Evolutionary conservation across 2,113 vertebrate genomes (phyloP).

Genomic region (Turnix velox): DNA sequence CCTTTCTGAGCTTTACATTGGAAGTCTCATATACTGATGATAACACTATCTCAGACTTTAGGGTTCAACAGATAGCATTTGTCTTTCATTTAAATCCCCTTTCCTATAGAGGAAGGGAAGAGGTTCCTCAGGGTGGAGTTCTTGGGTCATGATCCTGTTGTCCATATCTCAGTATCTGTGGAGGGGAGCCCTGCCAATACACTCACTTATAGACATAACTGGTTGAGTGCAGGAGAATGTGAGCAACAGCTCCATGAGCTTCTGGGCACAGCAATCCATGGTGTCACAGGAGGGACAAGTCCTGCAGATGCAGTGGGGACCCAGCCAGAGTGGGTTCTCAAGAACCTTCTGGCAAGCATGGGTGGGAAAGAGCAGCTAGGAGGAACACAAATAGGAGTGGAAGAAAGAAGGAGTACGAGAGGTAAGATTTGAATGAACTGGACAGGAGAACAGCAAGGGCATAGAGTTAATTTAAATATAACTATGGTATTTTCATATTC

Average conservation of each 20-base stretch:
- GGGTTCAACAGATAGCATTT: background rate
- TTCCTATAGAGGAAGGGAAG: background rate
- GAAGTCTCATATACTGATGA: background rate
- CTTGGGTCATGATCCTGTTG: background rate
- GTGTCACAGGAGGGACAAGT: background rate
- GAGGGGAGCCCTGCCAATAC: background rate
- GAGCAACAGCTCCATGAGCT: background rate
- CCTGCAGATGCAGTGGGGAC: too few relatives aligned
- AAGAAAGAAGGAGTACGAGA: too few relatives aligned
- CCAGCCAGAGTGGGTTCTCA: background rate
- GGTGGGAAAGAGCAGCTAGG: background rate
- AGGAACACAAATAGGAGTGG: too few relatives aligned
- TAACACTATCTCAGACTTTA: background rate
- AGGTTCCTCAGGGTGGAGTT: background rate
- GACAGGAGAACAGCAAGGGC: background rate
- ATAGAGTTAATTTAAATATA: too few relatives aligned
- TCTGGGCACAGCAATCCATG: background rate
- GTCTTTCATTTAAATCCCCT: background rate
- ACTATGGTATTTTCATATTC: background rate
- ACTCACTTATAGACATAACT: too few relatives aligned
- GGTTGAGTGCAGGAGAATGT: background rate
- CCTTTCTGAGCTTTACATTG: too few relatives aligned
- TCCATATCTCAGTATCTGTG: background rate
- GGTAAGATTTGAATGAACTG: fast-evolving
- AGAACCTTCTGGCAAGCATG: background rate